Evolutionary conservation across 2,113 vertebrate genomes (phyloP), one percentile per base, ranked within the genome.

Genomic region (Phalacrocorax brasilianus): DNA sequence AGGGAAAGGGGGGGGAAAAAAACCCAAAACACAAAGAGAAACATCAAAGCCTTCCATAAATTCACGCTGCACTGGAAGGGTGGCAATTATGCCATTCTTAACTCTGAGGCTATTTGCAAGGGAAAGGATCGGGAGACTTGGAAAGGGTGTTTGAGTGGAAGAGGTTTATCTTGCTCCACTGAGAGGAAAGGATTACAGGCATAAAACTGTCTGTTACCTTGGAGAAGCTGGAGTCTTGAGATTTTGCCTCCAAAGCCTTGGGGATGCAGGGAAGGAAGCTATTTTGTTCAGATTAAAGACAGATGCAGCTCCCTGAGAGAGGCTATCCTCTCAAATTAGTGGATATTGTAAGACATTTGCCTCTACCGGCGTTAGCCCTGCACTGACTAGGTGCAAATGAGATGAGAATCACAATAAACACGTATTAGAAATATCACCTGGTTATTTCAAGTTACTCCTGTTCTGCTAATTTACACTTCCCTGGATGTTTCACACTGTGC

Each of bases 41-140:
- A 81, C 88, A 94, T 80, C 90, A 92, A 95, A 95, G 84, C 61
- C 47, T 56, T 86, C 68, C 35, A 38, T 75, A 87, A 91, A 63
- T 28, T 75, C 44, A 16, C 0, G 0, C 44, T 72, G 65, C 5
- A 4, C 49, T 50, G 32, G 66, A 86, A 91, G 52, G 77, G 80
- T 12, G 22, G 66, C 62, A 81, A 78, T 79, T 49, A 68, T 14
- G 40, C 32, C 56, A n/a, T 87, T 78, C 79, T 89, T 47, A 93
- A 71, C 86, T 94, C 66, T 20, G 40, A 89, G 76, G 66, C 62
- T 81, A 61, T 87, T 89, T 87, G 85, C 33, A 11, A 90, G 40
- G 86, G 66, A 91, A 93, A 82, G 62, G 40, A 91, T 24, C 1
- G 0, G 53, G 58, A 88, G 63, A 86, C 40, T 73, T 47, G 67